phyloP scores from a whole-genome alignment of 2,113 vertebrate genomes.

The Toxotes jaculatrix region DNA sequence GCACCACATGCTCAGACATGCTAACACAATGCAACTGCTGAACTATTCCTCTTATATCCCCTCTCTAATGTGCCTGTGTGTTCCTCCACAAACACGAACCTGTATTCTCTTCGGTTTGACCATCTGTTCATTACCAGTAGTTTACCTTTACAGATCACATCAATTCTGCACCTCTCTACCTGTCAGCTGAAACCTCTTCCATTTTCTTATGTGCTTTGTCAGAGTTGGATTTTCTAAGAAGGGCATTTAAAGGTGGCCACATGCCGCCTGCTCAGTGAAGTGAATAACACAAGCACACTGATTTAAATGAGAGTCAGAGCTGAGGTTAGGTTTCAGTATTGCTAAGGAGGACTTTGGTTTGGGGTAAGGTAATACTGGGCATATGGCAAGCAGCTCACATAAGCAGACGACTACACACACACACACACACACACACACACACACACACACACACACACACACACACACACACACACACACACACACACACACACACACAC shows the following conservation, averaged over 20 bases:
- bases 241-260: constrained; percentile 1
- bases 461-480: background rate
- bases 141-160: background rate
- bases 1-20: background rate
- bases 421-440: background rate
- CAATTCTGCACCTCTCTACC: background rate
- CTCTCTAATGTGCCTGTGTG: background rate
- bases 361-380: constrained; percentile 23
- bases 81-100: background rate
- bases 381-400: constrained; percentile 35
- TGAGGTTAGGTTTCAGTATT: constrained; percentile 56
- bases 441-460: background rate
- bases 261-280: constrained; percentile 36
- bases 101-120: background rate
- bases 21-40: background rate
- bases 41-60: background rate
- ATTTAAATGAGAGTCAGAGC: background rate
- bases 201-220: constrained; percentile 3
- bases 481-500: too few relatives aligned
- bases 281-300: constrained; percentile 16
- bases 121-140: constrained; percentile 34
- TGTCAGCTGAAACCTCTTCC: constrained; percentile 10
- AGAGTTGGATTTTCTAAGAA: constrained; percentile 11
- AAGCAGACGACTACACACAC: background rate
- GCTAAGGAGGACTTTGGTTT: constrained; percentile 36